Evolutionary conservation across 2,888 invertebrate genomes (phyloP).

Genomic region (Hetaerina titia): DNA sequence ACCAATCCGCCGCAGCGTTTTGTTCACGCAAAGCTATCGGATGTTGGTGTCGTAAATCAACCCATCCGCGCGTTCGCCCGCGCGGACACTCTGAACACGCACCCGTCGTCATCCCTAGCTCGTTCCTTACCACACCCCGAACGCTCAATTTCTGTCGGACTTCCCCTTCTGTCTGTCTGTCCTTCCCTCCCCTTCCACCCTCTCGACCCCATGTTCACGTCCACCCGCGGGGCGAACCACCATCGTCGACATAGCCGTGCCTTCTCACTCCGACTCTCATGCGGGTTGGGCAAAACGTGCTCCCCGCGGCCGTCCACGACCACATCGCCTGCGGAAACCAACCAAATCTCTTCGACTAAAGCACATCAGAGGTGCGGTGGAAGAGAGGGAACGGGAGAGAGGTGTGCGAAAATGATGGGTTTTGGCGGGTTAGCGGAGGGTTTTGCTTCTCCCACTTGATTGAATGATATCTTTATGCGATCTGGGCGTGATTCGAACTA

Average conservation of each 20-base stretch:
- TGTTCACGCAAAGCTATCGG: constrained; percentile 32
- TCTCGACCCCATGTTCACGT: no score
- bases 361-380: not conserved
- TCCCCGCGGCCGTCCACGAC: no score
- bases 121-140: not conserved
- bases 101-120: not conserved
- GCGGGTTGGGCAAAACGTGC: no score
- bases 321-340: not conserved
- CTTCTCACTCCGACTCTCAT: no score
- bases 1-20: constrained; percentile 21
- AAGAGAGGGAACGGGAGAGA: not conserved
- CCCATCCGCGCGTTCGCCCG: not conserved
- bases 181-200: no score
- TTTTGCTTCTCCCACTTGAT: not conserved
- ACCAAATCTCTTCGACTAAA: not conserved
- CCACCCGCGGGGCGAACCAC: no score
- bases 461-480: constrained; percentile 21
- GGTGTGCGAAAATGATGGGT: not conserved
- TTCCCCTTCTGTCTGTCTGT: not conserved
- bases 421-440: not conserved
- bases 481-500: not conserved
- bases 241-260: no score
- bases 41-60: constrained; percentile 6
- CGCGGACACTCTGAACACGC: not conserved
- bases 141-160: not conserved